Evolutionary conservation across 2,888 invertebrate genomes (phyloP).

Genomic region (Apocheima hispidaria): DNA sequence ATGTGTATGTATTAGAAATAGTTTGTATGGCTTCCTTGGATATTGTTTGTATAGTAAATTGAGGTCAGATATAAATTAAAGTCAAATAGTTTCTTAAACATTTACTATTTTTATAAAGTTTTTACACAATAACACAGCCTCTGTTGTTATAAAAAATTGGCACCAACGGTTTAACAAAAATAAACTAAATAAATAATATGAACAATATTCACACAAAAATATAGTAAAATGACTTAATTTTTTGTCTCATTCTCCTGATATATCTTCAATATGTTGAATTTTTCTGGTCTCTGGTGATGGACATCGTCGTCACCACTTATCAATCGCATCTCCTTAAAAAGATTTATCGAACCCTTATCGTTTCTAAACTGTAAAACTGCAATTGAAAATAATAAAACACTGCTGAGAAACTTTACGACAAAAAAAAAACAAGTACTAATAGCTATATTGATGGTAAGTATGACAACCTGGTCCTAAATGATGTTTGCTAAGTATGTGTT

Average conservation of each 20-base stretch:
- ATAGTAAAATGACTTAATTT: conserved; percentile 45
- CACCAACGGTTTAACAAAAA: conserved; percentile 57
- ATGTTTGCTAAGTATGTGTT: neutral
- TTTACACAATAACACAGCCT: conserved; percentile 62
- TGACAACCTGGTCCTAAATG: neutral
- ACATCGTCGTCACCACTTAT: conserved; percentile 50
- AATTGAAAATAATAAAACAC: conserved; percentile 67
- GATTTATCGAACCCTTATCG: conserved; percentile 80
- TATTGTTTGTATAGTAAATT: conserved; percentile 3
- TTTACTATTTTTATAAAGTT: conserved; percentile 61
- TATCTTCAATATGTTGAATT: conserved; percentile 58
- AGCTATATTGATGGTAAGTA: conserved; percentile 8
- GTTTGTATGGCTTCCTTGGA: neutral
- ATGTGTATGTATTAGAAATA: neutral
- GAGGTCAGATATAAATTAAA: conserved; percentile 53
- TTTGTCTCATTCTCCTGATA: conserved; percentile 48
- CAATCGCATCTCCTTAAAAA: conserved; percentile 71
- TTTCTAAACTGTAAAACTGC: conserved; percentile 82
- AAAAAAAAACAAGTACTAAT: conserved; percentile 16
- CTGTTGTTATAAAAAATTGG: conserved; percentile 43
- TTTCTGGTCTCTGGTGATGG: conserved; percentile 42
- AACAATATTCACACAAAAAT: conserved; percentile 29
- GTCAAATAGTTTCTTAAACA: conserved; percentile 50
- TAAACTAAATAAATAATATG: conserved; percentile 35
- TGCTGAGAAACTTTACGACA: conserved; percentile 46